Evolutionary conservation across 2,113 vertebrate genomes (phyloP), one percentile per base, ranked within the genome.

Genomic region (Campylomormyrus tamandua): DNA sequence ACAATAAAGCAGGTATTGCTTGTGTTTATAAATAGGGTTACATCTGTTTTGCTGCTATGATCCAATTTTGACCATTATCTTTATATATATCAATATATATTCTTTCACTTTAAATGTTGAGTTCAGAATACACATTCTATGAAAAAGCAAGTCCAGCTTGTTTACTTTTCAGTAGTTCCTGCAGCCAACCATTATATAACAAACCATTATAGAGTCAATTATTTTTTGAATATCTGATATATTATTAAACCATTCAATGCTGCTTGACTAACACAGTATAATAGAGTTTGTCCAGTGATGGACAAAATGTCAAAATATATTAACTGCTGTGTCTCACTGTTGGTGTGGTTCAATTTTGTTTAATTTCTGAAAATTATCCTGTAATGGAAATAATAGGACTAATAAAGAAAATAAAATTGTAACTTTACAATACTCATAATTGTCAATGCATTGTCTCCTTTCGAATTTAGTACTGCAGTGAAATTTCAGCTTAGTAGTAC

Each of bases 71-170:
- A 52, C 45, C 27, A 49, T 56, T 89, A 83, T 42, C 19, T 83
- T 56, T 45, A 6, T 52, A 89, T 70, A 49, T 87, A 31, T 52
- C 8, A 27, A 3, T 88, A 70, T 62, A 89, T 87, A 35, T 52
- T 39, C 19, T 87, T 17, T 87, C 17, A 87, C n/a, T 27, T 88
- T 62, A 53, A 35, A 42, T 88, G 87, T n/a, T 35, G 31, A 45
- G 17, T 83, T 39, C 50, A 52, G 52, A 42, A 56, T 50, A 45
- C 17, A 11, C 21, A 42, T 45, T 90, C 66, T 27, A 66, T 85
- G 48, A 92, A 88, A 93, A 92, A 90, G 95, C 97, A 98, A 98
- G 97, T 97, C 97, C 97, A 98, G 97, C 98, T 99, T 99, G 97
- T 97, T 97, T 96, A 96, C 96, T 96, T 96, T 96, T 95, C 96